Conservation (phyloP, 2,113 vertebrate genomes). For the Chaetops frenatus region DNA sequence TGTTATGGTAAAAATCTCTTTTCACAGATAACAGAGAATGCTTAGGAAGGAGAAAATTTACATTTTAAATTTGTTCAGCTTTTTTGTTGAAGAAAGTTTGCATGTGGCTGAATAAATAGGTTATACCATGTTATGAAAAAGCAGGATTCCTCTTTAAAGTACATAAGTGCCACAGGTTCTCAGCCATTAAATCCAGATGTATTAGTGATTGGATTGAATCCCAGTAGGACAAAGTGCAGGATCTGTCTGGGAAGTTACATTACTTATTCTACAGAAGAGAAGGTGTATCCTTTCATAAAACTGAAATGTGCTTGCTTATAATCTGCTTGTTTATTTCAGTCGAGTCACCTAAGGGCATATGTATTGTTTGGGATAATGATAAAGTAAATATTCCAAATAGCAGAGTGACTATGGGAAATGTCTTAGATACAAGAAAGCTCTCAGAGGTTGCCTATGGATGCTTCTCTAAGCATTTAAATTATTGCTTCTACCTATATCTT, state of each 20-base stretch:
- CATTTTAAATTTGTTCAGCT: background rate
- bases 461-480: background rate
- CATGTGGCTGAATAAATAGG: background rate
- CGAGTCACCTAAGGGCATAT: background rate
- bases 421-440: background rate
- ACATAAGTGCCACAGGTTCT: background rate
- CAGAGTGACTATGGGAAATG: background rate
- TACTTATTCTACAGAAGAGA: background rate
- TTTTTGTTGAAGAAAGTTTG: background rate
- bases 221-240: background rate
- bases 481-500: background rate
- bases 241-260: background rate
- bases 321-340: background rate
- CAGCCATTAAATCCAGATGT: background rate
- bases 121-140: background rate
- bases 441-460: background rate
- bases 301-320: background rate
- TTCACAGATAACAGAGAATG: background rate
- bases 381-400: background rate
- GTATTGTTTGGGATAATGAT: background rate
- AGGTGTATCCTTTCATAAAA: background rate
- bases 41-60: background rate
- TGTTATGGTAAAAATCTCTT: background rate
- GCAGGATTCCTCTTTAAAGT: background rate
- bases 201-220: background rate